These are phyloP conservation scores for Champsocephalus esox DNA, from an alignment of 2,797 vertebrate genomes.

Conservation along the genomic window DNA sequence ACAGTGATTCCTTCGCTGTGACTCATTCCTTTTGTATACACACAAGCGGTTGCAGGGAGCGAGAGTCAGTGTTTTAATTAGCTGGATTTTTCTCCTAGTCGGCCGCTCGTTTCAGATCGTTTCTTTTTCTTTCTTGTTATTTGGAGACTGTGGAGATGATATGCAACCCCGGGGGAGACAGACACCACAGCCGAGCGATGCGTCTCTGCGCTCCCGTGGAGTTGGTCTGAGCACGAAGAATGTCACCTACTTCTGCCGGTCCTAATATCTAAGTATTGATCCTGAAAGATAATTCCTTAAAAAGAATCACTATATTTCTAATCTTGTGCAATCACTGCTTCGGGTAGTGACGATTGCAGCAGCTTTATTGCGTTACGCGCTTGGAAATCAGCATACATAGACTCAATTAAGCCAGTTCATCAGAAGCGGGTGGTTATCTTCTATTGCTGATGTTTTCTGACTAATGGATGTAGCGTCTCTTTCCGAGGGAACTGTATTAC, in stretches of 20 bases:
- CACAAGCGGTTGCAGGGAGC: constrained; percentile 66
- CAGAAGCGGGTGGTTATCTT: constrained; percentile 18
- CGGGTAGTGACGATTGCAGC: constrained; percentile 28
- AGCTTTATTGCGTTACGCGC: constrained; percentile 41
- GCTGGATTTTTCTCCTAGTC: constrained; percentile 47
- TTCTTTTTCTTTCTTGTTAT: not conserved
- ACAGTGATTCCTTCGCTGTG: constrained; percentile 75
- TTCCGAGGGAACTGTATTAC: constrained; percentile 45
- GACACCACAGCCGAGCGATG: constrained; percentile 53
- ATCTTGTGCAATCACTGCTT: not conserved
- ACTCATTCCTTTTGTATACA: constrained; percentile 79
- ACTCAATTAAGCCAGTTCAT: constrained; percentile 51
- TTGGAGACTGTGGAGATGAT: constrained; percentile 62
- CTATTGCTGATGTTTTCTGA: constrained; percentile 39
- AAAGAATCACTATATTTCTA: not conserved
- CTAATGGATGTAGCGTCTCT: constrained; percentile 56
- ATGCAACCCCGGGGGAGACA: constrained; percentile 63
- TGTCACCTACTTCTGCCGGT: constrained; percentile 79
- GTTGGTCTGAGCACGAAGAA: constrained; percentile 73
- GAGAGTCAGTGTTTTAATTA: constrained; percentile 69
- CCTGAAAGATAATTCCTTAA: constrained; percentile 11
- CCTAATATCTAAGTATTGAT: constrained; percentile 49
- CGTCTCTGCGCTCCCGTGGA: constrained; percentile 73
- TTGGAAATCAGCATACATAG: constrained; percentile 49
- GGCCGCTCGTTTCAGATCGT: constrained; percentile 31